phyloP scores from a whole-genome alignment of 1,140 invertebrate species.

The Solenopsis fugax region DNA sequence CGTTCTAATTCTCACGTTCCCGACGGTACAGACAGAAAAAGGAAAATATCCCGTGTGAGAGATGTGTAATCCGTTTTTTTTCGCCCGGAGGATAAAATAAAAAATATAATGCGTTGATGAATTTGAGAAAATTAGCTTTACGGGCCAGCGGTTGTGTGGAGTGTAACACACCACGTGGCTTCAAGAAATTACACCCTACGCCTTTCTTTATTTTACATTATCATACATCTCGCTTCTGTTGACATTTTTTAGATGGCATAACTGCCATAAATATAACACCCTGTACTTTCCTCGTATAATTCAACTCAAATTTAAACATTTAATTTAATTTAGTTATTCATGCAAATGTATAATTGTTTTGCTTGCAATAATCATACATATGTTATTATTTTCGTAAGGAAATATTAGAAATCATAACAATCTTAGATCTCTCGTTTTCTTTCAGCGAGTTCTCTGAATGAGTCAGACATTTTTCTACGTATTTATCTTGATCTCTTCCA shows the following conservation, averaged over 20 bases:
- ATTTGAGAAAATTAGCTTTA: constrained; percentile 65
- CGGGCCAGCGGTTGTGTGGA: constrained; percentile 22
- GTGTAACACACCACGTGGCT: constrained; percentile 27
- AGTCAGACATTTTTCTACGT: constrained; percentile 21
- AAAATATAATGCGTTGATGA: constrained; percentile 64
- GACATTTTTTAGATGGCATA: not conserved
- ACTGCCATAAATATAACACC: constrained; percentile 5
- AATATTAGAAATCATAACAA: not conserved
- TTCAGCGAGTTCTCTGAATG: constrained; percentile 5
- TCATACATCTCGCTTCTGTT: not conserved
- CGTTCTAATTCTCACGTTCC: constrained; percentile 74
- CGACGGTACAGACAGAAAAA: constrained; percentile 53
- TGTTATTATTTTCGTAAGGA: not conserved
- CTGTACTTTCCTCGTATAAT: not conserved
- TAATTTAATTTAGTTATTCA: constrained; percentile 9
- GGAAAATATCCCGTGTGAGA: constrained; percentile 52
- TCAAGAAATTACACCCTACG: constrained; percentile 42
- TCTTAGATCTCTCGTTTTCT: constrained; percentile 5
- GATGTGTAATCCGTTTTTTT: constrained; percentile 59
- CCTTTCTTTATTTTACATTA: constrained; percentile 15
- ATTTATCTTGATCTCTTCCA: constrained; percentile 56
- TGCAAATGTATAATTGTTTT: not conserved
- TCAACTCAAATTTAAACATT: not conserved
- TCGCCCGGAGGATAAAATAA: constrained; percentile 44
- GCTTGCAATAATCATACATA: not conserved